Base-by-base conservation (phyloP, 2,797 vertebrate genomes). In the Sylvilagus floridanus region DNA sequence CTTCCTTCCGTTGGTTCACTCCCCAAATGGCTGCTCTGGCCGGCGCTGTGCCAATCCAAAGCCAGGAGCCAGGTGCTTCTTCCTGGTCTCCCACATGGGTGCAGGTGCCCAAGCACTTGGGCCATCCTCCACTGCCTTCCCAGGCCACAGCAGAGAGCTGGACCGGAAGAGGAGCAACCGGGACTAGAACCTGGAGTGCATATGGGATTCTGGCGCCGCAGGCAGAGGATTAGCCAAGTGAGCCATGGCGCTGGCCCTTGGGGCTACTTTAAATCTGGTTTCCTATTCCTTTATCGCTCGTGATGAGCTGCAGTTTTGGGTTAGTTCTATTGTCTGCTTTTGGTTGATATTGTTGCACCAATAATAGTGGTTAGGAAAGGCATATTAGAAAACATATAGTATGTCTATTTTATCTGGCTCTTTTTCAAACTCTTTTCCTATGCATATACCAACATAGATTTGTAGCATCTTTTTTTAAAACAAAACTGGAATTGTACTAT, bases 301-400 rank as follows among this genome's bases (percentile, higher is more conserved):
- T 4, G 5, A 24, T 57, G 62, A 76, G 62, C 1, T 11, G 84
- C 54, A 68, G 81, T 69, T 13, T 75, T 82, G 62, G 86, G 60
- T 84, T 84, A 78, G 50, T 92, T 21, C 66, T 84, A 2, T 22
- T 76, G 37, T 75, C 47, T 91, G 24, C 35, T 75, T 86, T 93
- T 54, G 22, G 62, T 75, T 88, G 71, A 47, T 57, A 82, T 57
- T 73, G 32, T 19, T 62, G 37, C 42, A 60, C 65, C 37, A 47
- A 28, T 68, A 78, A 30, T 13, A 71, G 21, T n/a, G 77, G 42
- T 37, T 68, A 91, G n/a, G 68, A 90, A 84, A 93, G 24, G 21
- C 32, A 37, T 54, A 28, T 57, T 84, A 52, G 66, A 90, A 90
- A 78, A 79, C 71, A 42, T 50, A 24, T 32, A n/a, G 19, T 54